Percentiles rank a stretch among this genome's conserved stretches.
These are phyloP conservation scores for Cyphomyrus plagiostoma DNA, from an alignment of 2,113 vertebrate genomes.

Conservation along the genomic window DNA sequence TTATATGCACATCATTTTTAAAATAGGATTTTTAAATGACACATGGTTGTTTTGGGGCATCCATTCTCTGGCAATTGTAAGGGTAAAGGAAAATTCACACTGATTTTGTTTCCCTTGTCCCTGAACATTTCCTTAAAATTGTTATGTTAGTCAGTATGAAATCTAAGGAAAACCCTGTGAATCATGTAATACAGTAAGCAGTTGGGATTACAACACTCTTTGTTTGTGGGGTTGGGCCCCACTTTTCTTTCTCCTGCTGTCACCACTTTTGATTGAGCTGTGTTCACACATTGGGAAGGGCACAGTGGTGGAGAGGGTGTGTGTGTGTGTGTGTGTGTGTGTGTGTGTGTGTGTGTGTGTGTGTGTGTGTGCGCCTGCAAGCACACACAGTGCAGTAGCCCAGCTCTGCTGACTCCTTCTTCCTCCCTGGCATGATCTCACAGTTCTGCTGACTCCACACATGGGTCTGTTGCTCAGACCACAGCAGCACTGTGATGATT, in stretches of 20 bases:
- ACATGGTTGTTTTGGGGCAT: neutral
- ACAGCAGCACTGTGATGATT: neutral
- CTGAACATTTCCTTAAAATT: neutral
- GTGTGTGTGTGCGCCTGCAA: neutral
- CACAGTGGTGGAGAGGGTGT: neutral
- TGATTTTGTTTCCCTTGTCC: neutral
- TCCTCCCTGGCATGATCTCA: neutral
- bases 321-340: neutral
- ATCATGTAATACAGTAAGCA: neutral
- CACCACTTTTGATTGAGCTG: neutral
- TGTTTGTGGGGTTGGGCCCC: neutral
- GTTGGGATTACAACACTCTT: neutral
- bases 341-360: neutral
- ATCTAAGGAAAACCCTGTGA: neutral
- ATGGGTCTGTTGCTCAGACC: neutral
- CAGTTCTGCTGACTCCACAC: neutral
- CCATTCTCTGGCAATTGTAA: neutral
- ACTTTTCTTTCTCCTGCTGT: neutral
- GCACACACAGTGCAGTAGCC: neutral
- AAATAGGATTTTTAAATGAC: no score
- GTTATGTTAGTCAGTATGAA: neutral
- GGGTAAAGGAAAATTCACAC: neutral
- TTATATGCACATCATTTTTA: no score
- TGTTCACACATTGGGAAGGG: conserved; percentile 1
- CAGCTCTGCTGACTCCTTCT: neutral